Evolutionary conservation across 2,888 invertebrate species (phyloP), one percentile per base, ranked within the genome.

Genomic region (Argyresthia goedartella): DNA sequence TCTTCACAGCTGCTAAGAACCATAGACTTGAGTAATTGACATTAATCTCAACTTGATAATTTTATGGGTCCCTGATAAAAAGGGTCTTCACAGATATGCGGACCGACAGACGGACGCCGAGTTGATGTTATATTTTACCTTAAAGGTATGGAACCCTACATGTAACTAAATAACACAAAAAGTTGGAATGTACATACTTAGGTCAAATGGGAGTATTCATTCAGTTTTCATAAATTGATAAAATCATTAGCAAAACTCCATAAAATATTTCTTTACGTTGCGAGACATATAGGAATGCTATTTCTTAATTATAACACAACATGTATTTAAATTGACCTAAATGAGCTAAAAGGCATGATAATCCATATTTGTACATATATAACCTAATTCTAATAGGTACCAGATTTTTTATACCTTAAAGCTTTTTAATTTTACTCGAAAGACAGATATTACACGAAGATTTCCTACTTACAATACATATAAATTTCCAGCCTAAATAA

Each of bases 351-450:
- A 47, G 47, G 47, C 47, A 47, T 71, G 68, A 66, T 66, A 71
- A 67, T 61, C 54, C 60, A 59, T 60, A 59, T 58, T 58, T 54
- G 60, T n/a, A n/a, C n/a, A n/a, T n/a, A n/a, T 49, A 14, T 33
- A 25, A 15, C 59, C 60, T 58, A 58, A 57, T 63, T 61, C 65
- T 66, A 69, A 76, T 76, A 76, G 74, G 73, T 73, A 65, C 71
- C 63, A 66, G 70, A 62, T 71, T 13, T n/a, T 34, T 47, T 66
- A 66, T 61, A 59, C 56, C 60, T 74, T 76, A 79, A 76, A 78
- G 76, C 72, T 76, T 72, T 67, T 25, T 4, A 61, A 62, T 44
- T 44, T 44, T 7, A 44, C 15, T 44, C 6, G 6, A 25, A 25
- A 25, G 25, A 6, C 6, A 25, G 6, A 25, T 25, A 6, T 25